phyloP scores from a whole-genome alignment of 2,113 vertebrate species.

The Peromyscus maniculatus region DNA sequence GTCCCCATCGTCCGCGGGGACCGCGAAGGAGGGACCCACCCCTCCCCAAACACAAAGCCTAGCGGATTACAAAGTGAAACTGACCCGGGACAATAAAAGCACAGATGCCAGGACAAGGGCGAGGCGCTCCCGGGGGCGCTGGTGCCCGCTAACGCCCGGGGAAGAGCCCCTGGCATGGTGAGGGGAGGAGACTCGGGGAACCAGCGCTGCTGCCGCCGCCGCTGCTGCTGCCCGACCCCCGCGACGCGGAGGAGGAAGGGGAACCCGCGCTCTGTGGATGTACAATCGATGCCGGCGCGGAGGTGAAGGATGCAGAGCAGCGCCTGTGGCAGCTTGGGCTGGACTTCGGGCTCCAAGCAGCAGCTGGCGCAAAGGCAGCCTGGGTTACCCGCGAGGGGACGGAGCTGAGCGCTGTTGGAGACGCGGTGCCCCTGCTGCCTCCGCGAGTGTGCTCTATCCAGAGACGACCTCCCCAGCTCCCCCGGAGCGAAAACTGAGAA shows the following conservation, averaged over 20 bases:
- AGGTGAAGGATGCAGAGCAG: slow-evolving; percentile 65
- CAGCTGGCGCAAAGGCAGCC: slow-evolving; percentile 31
- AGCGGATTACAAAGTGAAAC: too few relatives aligned
- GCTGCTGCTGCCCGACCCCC: slow-evolving; percentile 19
- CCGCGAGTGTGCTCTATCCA: not conserved
- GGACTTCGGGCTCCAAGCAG: slow-evolving; percentile 2
- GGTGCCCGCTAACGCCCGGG: not conserved
- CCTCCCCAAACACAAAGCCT: slow-evolving; percentile 62
- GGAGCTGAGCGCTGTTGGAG: slow-evolving; percentile 47
- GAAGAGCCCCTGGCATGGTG: slow-evolving; percentile 56
- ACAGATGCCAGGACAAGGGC: slow-evolving; percentile 17
- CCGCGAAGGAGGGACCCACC: not conserved
- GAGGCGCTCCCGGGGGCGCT: slow-evolving; percentile 10
- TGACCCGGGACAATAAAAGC: too few relatives aligned
- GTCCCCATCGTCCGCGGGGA: not conserved
- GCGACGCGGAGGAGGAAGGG: slow-evolving; percentile 54
- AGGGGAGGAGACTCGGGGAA: slow-evolving; percentile 51
- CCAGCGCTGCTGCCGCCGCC: not conserved
- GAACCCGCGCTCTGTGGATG: slow-evolving; percentile 47
- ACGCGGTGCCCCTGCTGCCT: not conserved
- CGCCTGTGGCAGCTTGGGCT: slow-evolving; percentile 10
- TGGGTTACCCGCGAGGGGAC: not conserved
- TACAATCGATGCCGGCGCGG: slow-evolving; percentile 62
- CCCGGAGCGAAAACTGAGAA: not conserved
- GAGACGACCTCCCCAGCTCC: not conserved